Base-by-base conservation (phyloP, 1,140 invertebrate genomes). In the Microplitis mediator region DNA sequence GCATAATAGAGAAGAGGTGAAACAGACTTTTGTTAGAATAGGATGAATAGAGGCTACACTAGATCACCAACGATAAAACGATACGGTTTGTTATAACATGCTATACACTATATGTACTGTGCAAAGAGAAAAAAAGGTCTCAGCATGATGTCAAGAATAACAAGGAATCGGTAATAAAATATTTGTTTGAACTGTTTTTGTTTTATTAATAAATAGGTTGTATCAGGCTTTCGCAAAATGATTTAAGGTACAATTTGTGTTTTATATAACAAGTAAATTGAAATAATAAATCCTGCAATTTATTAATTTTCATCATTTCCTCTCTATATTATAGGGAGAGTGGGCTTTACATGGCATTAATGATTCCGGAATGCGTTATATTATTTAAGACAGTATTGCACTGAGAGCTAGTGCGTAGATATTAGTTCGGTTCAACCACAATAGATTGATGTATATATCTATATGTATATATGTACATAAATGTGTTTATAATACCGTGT, bases 391-490 rank as follows among this genome's bases (percentile, higher is more conserved):
- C 3, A 60, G 36, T 39, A 70, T 70, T 70, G 23, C 62, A n/a
- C 68, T 70, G 35, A n/a, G 45, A 31, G 58, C 56, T n/a, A 11
- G n/a, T 39, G 64, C 54, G 73, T 76, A 80, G 72, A 78, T 77
- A 75, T 54, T 69, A 71, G 58, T 35, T 31, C 23, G 6, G 58
- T 31, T 35, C 2, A 45, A 9, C 39, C 8, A 23, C 2, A 23
- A 23, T 23, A 8, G 39, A 6, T 8, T 45, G 39, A 23, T 50
- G 45, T 50, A 50, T 6, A 50, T 50, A 6, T 14, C 13, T 4
- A 14, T 54, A 13, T 54, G 13, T 23, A 51, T 45, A 32, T 65
- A n/a, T 65, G 52, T 56, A 14, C 4, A 56, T 16, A 1, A 23
- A 23, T 23, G 23, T 56, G 4, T 45, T 45, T 11, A 45, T 45